phyloP scores from a whole-genome alignment of 2,113 vertebrate species.

The Tetraodon nigroviridis region DNA sequence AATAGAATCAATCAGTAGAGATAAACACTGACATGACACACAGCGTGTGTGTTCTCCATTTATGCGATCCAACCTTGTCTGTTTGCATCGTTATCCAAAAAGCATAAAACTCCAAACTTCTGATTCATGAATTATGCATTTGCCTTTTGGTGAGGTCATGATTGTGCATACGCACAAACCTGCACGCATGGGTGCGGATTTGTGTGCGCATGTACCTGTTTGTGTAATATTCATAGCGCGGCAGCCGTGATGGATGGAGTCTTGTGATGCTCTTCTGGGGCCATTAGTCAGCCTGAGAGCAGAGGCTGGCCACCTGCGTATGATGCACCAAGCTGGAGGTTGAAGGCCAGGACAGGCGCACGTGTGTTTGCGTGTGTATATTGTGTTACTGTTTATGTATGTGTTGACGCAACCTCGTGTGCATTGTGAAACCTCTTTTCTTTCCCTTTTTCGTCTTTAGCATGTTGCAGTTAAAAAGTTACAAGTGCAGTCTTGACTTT shows the following conservation, averaged over 20 bases:
- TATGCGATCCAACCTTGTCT: conserved; percentile 9
- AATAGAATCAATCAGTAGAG: conserved; percentile 46
- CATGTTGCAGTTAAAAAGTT: neutral
- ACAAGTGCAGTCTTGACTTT: conserved; percentile 5
- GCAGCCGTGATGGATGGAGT: conserved; percentile 57
- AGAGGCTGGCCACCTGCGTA: conserved; percentile 44
- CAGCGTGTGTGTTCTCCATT: conserved; percentile 17
- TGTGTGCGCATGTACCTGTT: conserved; percentile 15
- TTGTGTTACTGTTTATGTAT: neutral
- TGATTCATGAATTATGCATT: neutral
- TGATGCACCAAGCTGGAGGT: conserved; percentile 25
- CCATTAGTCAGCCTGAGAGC: conserved; percentile 62
- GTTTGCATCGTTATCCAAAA: neutral
- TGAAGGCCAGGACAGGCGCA: conserved; percentile 44
- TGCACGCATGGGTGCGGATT: conserved; percentile 2
- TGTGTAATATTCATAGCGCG: conserved; percentile 10
- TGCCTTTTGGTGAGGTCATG: neutral
- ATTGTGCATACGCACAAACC: neutral
- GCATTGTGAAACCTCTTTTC: neutral
- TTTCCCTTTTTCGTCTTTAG: neutral
- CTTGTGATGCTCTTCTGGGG: conserved; percentile 37
- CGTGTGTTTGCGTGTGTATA: neutral
- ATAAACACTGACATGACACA: conserved; percentile 43
- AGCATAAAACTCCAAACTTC: neutral
- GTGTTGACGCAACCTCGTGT: conserved; percentile 5